Evolutionary conservation across 2,888 invertebrate genomes (phyloP), one percentile per base, ranked within the genome.

Genomic region (Drosophila mulleri): DNA sequence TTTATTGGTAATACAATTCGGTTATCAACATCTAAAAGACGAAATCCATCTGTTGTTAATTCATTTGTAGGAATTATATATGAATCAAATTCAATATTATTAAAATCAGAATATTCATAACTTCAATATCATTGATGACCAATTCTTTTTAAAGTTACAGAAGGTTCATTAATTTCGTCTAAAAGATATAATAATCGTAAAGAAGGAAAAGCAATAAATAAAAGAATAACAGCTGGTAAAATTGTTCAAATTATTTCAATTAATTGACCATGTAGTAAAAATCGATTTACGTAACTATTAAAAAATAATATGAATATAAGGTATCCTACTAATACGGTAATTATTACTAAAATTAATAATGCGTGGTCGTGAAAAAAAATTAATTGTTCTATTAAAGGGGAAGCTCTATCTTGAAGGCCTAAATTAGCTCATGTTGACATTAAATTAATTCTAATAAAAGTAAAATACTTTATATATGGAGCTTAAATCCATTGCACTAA

Each of bases 201-300:
- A 0, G 95, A 95, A 0, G 95, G 48, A 39, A 95, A 77, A 0
- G 94, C 94, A 93, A 95, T 94, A 93, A 95, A 94, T 93, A 95
- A 93, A 94, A 95, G 92, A 81, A 94, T 94, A 89, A 95, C 92
- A 59, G 94, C 94, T 6, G 95, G 95, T 58, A 95, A 73, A 89
- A 95, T 93, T 20, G 95, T 95, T 95, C 95, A 95, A 93, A 95
- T 94, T 92, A 94, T 90, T 94, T 95, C 95, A 93, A 95, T 94
- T 67, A 81, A 59, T 94, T 95, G 94, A 1, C 94, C 94, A 91
- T 95, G 94, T 88, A 95, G 77, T 90, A 95, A 87, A 87, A 92
- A 94, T 91, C 94, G 94, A 89, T 95, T 94, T 90, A 93, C 93
- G 91, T 92, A 94, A 89, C 93, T 94, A 93, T 95, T 95, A 92